Percentiles rank a stretch among this genome's conserved stretches.
Conservation (phyloP, 2,113 vertebrate genomes). For the Pteruthius melanotis region DNA sequence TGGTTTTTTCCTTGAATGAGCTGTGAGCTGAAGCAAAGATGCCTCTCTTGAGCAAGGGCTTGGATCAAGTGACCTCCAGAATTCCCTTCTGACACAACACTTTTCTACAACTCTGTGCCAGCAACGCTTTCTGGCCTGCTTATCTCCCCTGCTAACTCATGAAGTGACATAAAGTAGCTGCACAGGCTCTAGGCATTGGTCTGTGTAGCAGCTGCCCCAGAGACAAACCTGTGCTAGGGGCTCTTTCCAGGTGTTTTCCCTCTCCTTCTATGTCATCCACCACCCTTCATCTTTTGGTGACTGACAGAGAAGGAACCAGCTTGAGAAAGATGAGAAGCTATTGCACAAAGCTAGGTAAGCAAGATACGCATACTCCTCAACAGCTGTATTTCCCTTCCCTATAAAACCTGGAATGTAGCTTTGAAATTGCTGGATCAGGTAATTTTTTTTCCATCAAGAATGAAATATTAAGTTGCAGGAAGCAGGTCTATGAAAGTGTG, state of each 20-base stretch:
- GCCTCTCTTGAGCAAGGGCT: not conserved
- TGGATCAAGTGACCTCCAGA: not conserved
- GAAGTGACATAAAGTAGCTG: not conserved
- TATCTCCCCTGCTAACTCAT: not conserved
- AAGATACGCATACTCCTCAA: not conserved
- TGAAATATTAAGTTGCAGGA: not conserved
- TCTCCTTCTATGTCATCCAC: not conserved
- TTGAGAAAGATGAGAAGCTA: not conserved
- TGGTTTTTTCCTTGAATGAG: not conserved
- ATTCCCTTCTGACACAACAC: not conserved
- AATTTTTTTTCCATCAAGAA: not conserved
- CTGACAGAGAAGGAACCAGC: not conserved
- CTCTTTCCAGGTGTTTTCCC: not conserved
- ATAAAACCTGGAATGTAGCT: not conserved
- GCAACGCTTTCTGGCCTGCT: not conserved
- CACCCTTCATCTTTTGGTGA: not conserved
- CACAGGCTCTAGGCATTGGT: not conserved
- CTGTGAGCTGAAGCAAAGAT: not conserved
- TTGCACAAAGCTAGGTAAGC: not conserved
- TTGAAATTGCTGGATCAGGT: not conserved
- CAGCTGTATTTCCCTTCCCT: not conserved
- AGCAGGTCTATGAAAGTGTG: not conserved
- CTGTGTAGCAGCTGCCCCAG: not conserved
- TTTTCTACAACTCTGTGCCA: not conserved
- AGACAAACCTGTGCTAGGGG: not conserved